These are phyloP conservation scores for Arctocebus calabarensis DNA, from an alignment of 2,797 vertebrate genomes.

Conservation along the genomic window DNA sequence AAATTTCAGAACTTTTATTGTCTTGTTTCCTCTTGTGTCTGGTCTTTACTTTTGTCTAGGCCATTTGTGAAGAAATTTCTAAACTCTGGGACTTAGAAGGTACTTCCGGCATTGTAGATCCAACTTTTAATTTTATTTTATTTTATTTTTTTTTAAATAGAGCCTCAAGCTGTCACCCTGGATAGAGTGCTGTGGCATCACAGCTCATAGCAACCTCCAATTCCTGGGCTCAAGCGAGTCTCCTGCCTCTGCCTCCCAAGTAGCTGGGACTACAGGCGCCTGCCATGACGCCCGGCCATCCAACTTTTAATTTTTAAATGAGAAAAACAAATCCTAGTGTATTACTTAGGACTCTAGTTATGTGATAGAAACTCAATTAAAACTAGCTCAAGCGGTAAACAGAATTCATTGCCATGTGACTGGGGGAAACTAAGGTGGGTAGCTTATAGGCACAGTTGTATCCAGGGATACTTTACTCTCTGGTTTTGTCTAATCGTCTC, in stretches of 20 bases:
- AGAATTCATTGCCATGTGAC: not conserved
- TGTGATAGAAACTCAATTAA: not conserved
- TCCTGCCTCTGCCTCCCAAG: no score
- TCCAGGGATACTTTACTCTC: not conserved
- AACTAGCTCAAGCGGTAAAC: not conserved
- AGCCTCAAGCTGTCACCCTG: no score
- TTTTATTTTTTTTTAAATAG: no score
- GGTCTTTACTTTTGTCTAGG: not conserved
- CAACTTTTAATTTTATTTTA: no score
- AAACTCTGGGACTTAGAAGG: not conserved
- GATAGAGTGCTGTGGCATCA: no score
- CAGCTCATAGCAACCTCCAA: no score
- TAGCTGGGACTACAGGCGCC: no score
- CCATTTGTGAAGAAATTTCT: slow-evolving; percentile 28
- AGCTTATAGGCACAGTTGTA: not conserved
- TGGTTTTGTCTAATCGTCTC: not conserved
- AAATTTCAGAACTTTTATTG: not conserved
- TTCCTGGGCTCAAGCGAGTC: no score
- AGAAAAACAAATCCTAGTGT: not conserved
- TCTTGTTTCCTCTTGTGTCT: not conserved
- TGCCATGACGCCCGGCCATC: no score
- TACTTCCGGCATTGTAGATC: not conserved
- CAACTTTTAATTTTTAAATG: slow-evolving; percentile 8
- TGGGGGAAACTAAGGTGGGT: not conserved
- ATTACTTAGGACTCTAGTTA: not conserved